These are phyloP conservation scores for Hermatobates lingyangjiaoensis DNA, from an alignment of 1,140 invertebrate genomes.

Conservation along the genomic window DNA sequence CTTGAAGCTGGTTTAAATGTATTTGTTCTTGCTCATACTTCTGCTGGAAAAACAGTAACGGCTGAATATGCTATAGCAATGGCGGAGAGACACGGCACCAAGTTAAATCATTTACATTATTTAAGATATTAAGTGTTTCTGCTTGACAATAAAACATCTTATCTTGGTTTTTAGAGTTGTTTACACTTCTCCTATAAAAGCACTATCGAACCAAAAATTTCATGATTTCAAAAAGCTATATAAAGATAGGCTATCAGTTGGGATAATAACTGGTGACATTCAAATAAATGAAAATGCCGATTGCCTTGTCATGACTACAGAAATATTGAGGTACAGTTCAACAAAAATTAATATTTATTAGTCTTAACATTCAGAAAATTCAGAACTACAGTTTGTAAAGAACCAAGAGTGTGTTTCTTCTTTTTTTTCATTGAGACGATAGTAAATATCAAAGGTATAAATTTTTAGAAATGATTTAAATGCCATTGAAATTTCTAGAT, in stretches of 20 bases:
- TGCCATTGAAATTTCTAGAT: too few relatives aligned
- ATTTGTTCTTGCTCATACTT: constrained; percentile 97
- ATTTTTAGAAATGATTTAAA: too few relatives aligned
- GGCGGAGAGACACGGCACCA: constrained; percentile 4
- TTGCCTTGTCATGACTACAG: constrained; percentile 98
- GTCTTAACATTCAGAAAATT: too few relatives aligned
- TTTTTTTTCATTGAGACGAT: too few relatives aligned
- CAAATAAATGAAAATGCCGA: constrained; percentile 85
- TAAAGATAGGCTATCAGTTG: constrained; percentile 35
- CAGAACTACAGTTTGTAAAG: too few relatives aligned
- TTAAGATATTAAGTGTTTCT: not conserved
- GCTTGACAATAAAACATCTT: constrained; percentile 7
- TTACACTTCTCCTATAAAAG: constrained; percentile 99
- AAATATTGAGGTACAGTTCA: constrained; percentile 67
- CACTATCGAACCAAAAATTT: constrained; percentile 97
- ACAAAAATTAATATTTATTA: too few relatives aligned
- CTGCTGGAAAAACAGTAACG: constrained; percentile 96
- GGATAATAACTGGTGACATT: constrained; percentile 87
- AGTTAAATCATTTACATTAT: constrained; percentile 2
- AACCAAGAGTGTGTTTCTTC: too few relatives aligned
- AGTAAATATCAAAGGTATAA: too few relatives aligned
- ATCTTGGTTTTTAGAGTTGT: constrained; percentile 50
- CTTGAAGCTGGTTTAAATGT: constrained; percentile 88
- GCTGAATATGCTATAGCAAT: constrained; percentile 96
- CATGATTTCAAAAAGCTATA: constrained; percentile 88